Conservation (phyloP, 2,113 vertebrate genomes). For the Coracopsis vasa region DNA sequence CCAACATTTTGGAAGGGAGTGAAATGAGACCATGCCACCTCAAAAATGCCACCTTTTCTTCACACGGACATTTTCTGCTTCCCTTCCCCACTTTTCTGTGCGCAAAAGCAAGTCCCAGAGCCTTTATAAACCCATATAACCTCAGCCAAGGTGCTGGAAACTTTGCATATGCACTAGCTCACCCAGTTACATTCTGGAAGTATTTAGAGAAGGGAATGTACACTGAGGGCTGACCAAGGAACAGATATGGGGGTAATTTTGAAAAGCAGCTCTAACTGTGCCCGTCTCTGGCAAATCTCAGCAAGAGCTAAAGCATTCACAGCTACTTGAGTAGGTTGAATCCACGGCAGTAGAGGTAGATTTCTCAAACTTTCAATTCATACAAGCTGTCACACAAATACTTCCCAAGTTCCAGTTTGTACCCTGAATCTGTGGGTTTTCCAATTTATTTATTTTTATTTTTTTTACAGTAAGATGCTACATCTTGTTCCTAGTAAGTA, state of each 20-base stretch:
- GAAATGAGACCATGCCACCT: not conserved
- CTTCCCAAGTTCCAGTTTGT: not conserved
- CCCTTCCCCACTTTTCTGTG: not conserved
- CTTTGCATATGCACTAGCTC: too few relatives aligned
- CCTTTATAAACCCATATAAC: not conserved
- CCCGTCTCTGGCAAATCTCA: not conserved
- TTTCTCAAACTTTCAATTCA: not conserved
- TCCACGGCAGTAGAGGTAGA: not conserved
- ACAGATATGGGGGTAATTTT: not conserved
- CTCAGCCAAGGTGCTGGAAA: not conserved
- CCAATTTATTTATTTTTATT: too few relatives aligned
- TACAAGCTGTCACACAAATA: not conserved
- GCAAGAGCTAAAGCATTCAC: not conserved
- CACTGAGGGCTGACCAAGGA: not conserved
- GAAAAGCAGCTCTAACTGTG: not conserved
- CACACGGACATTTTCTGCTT: not conserved
- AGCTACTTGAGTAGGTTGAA: not conserved
- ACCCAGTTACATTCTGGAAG: not conserved
- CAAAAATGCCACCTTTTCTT: not conserved
- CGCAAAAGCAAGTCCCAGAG: not conserved
- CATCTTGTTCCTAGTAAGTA: not conserved
- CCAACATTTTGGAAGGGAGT: not conserved
- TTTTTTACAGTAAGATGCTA: not conserved
- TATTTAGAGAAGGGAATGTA: not conserved
- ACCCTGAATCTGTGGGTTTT: not conserved